A percentile compares a stretch with the other conserved stretches of the same genome.
phyloP scores from a whole-genome alignment of 2,888 invertebrate species.

The Melinaea menophilus region DNA sequence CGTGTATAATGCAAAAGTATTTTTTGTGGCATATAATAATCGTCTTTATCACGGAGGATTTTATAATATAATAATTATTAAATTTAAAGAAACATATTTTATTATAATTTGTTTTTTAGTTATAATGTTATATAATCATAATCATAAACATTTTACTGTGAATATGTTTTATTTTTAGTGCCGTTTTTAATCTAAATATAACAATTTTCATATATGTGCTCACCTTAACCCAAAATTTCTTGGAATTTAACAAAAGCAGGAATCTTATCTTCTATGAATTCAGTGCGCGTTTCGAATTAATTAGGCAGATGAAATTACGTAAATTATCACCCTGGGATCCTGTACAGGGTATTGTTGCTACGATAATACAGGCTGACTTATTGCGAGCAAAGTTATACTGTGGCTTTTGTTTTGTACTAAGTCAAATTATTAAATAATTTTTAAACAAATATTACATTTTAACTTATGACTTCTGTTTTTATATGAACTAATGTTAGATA shows the following conservation, averaged over 20 bases:
- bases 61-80: no score
- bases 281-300: slow-evolving; percentile 32
- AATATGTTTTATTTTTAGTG: no score
- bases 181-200: no score
- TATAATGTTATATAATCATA: no score
- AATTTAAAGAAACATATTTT: no score
- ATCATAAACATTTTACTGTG: no score
- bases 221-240: slow-evolving; percentile 16
- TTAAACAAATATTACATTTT: neutral
- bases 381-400: slow-evolving; percentile 15
- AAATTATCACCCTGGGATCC: slow-evolving; percentile 25
- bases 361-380: slow-evolving; percentile 19
- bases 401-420: neutral
- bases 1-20: neutral
- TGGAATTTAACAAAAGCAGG: slow-evolving; percentile 21
- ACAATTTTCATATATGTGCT: slow-evolving; percentile 9
- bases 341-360: slow-evolving; percentile 20
- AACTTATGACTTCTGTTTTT: no score
- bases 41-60: no score
- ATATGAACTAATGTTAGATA: no score
- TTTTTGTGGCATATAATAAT: no score
- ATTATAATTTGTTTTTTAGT: no score
- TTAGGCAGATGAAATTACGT: slow-evolving; percentile 29
- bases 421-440: neutral
- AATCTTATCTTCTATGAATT: slow-evolving; percentile 31